Evolutionary conservation across 2,113 vertebrate species (phyloP), one percentile per base, ranked within the genome.

Genomic region (Seriola aureovittata): DNA sequence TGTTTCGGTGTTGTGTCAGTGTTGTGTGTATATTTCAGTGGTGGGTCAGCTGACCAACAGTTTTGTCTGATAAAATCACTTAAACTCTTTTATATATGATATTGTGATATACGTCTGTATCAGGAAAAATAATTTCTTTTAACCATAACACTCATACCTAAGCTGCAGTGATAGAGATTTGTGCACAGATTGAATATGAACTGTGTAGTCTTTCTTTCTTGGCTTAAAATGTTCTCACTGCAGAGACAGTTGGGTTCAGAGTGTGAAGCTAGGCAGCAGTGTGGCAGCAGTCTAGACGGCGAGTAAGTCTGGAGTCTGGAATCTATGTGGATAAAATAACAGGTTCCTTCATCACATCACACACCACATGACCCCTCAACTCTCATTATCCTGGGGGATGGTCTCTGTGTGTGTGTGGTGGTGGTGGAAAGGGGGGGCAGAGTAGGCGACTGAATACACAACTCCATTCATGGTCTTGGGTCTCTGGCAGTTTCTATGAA

Each of bases 311-410:
- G 62, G 36, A 78, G 83, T 79, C 86, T 91, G 76, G 70, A 85
- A 50, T 75, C 83, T 85, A 11, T 78, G 83, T 75, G 79, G 78
- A 88, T 85, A 71, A 88, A 88, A 87, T 74, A 88, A 82, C 84
- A 80, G 66, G 84, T 82, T 84, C 86, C 75, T 67, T 89, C 82
- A 67, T 87, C 85, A 65, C 75, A 58, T 60, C 85, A n/a, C 63
- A 63, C 66, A 78, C 38, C 69, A 69, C 68, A 80, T 91, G 89
- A 84, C 86, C 86, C 84, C 72, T 75, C 57, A 60, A 44, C 71
- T 67, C 69, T 58, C 66, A 78, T 78, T 80, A 75, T 83, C 81
- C 82, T 12, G 66, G 74, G 72, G 86, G 80, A 58, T 57, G 68
- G 42, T 67, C 7, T 57, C 11, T 66, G 32, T 67, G 36, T 55